Conservation (phyloP, 2,888 invertebrate genomes). For the Leucophenga maculata region DNA sequence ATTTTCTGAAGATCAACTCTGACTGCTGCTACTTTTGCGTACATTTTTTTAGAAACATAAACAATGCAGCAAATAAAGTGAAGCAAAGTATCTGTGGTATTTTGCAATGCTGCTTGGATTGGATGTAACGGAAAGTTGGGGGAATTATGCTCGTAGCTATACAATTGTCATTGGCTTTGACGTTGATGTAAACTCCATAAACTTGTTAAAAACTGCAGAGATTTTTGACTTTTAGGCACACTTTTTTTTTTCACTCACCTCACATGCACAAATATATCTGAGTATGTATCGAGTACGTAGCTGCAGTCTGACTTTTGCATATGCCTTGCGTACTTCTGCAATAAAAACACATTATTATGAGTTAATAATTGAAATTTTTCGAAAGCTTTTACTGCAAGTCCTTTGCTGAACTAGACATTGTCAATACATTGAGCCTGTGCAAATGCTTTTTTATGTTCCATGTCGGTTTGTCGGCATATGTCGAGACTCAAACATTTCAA, state of each 20-base stretch:
- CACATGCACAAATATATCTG: neutral
- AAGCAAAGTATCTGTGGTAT: slow-evolving; percentile 13
- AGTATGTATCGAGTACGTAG: neutral
- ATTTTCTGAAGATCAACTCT: slow-evolving; percentile 32
- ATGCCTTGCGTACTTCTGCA: neutral
- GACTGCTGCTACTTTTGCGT: neutral
- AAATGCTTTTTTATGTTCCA: neutral
- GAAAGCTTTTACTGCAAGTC: neutral
- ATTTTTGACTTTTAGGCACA: neutral
- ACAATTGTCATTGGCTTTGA: slow-evolving; percentile 13
- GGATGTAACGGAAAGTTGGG: no score
- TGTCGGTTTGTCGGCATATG: neutral
- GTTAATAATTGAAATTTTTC: slow-evolving; percentile 54
- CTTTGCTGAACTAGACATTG: no score
- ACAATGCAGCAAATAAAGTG: slow-evolving; percentile 20
- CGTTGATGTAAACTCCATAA: slow-evolving; percentile 14
- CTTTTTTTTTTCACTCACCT: neutral
- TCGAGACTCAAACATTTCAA: neutral
- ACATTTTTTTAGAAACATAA: neutral
- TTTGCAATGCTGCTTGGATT: neutral
- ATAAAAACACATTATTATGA: slow-evolving; percentile 32
- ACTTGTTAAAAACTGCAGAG: neutral
- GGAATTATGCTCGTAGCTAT: neutral
- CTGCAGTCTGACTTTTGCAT: neutral
- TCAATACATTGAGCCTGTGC: neutral